These are phyloP conservation scores for Dascyllus trimaculatus DNA, from an alignment of 2,113 vertebrate genomes.

Conservation along the genomic window DNA sequence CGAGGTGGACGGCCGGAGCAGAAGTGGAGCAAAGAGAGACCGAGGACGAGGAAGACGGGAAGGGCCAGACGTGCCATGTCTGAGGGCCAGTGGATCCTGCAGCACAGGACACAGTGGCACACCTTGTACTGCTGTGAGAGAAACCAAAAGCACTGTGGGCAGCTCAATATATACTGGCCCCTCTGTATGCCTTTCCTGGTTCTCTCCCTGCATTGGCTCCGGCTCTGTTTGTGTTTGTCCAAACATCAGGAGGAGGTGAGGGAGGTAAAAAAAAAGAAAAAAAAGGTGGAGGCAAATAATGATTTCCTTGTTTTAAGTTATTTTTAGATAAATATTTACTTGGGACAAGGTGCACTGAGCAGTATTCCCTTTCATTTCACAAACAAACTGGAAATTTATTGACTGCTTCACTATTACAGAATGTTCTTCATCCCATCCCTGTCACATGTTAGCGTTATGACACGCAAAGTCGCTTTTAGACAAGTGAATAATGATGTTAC, in stretches of 20 bases:
- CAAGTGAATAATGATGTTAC: constrained; percentile 4
- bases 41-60: constrained; percentile 73
- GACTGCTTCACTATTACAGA: constrained; percentile 57
- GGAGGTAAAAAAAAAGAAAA: constrained; percentile 48
- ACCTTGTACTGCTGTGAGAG: constrained; percentile 67
- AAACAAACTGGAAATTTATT: constrained; percentile 76
- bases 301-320: constrained; percentile 77
- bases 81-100: constrained; percentile 47
- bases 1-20: constrained; percentile 71
- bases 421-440: constrained; percentile 19
- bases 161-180: constrained; percentile 73
- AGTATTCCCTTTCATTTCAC: constrained; percentile 76
- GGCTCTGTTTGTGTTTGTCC: constrained; percentile 70
- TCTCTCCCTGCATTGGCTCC: constrained; percentile 75
- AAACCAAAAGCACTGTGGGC: constrained; percentile 51
- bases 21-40: constrained; percentile 70
- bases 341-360: constrained; percentile 64
- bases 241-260: constrained; percentile 74
- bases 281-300: constrained; percentile 77
- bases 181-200: constrained; percentile 61
- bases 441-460: constrained; percentile 13
- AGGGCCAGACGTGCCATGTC: constrained; percentile 77
- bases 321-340: constrained; percentile 85
- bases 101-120: constrained; percentile 57
- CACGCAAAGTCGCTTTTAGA: constrained; percentile 9